Evolutionary conservation across 1,140 invertebrate genomes (phyloP), one percentile per base, ranked within the genome.

Genomic region (Eubasilissa regina): DNA sequence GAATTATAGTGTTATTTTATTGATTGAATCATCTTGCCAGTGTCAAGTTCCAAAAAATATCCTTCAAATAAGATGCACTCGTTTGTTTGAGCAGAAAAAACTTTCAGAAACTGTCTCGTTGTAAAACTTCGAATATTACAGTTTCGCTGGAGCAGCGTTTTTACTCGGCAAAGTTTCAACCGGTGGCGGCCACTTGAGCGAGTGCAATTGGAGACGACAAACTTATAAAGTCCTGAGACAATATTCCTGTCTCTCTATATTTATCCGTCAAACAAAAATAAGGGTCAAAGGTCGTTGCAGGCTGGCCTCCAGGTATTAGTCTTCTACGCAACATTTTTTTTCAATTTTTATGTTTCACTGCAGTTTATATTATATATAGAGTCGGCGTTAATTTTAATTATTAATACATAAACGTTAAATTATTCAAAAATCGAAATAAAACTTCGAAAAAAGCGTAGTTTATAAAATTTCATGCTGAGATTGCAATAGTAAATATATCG

Each of bases 151-250:
- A 17, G 43, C 17, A 11, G 35, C 25, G 44, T 48, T 51, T 51
- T 70, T 19, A 3, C 35, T 19, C 6, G 17, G 19, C 45, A 17
- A 70, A 70, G 9, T 70, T 70, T 21, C 66, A 70, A 48, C 15
- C 19, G 17, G n/a, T 17, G 47, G 66, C n/a, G 13, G 15, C 9
- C 11, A 10, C 66, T 70, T 15, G 9, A 21, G 66, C 10, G 25
- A 70, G 66, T 70, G 66, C 66, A 70, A 48, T 19, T 51, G 17
- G 13, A 70, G 66, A 70, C 17, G 47, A 70, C 45, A 25, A 70
- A 70, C 45, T 70, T 70, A 51, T 44, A 45, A 13, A 7, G 13
- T 58, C 55, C 55, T 15, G 8, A 19, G 55, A 58, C 55, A 58
- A 58, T 9, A 11, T 35, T 6, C 17, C 15, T 58, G 55, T 15